These are phyloP conservation scores for Chauna torquata DNA, from an alignment of 2,113 vertebrate species.

Conservation along the genomic window DNA sequence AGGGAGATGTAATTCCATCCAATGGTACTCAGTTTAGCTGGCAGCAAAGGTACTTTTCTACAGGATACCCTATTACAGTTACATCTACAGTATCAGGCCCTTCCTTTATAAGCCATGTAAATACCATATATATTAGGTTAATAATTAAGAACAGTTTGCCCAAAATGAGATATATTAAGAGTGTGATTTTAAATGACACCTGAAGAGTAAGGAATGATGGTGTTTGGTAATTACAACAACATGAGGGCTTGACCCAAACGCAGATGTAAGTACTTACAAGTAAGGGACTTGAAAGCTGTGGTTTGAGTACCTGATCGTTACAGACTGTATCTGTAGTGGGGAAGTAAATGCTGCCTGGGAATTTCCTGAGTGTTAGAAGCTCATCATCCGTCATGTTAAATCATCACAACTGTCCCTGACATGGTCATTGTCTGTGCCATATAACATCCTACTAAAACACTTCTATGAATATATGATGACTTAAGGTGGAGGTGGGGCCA, in stretches of 20 bases:
- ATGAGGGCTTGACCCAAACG: background rate
- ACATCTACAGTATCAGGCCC: background rate
- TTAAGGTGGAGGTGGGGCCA: fast-evolving
- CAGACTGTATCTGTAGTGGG: background rate
- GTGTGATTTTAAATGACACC: background rate
- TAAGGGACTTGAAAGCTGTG: background rate
- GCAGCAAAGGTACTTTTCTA: background rate
- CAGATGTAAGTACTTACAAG: background rate
- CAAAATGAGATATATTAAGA: background rate
- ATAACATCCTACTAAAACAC: background rate
- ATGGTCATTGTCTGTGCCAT: background rate
- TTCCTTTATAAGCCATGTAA: background rate
- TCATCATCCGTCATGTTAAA: background rate
- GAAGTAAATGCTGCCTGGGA: background rate
- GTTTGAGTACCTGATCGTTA: background rate
- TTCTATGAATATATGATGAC: background rate
- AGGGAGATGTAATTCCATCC: background rate
- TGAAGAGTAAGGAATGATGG: background rate
- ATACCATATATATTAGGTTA: background rate
- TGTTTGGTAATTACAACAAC: background rate
- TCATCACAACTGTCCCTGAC: background rate
- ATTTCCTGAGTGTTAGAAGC: background rate
- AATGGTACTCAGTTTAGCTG: background rate
- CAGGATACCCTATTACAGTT: background rate
- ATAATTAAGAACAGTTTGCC: background rate